A percentile compares a stretch with the other conserved stretches of the same genome.
Conservation (phyloP, 2,888 invertebrate genomes). For the Disparrhopalites patrizii region DNA sequence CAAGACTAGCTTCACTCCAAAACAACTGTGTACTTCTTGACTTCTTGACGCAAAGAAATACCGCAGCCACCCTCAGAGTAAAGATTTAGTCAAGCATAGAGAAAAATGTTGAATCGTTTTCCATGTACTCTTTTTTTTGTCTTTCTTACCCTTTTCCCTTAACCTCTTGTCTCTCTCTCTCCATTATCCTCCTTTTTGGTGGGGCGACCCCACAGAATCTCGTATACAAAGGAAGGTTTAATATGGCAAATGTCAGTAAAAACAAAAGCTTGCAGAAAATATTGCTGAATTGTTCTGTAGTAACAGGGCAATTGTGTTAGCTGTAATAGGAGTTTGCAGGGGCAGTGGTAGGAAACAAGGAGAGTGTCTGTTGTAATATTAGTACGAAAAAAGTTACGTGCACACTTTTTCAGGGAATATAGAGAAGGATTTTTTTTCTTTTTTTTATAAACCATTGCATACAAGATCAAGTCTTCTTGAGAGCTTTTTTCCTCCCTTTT, state of each 20-base stretch:
- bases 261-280: constrained; percentile 15
- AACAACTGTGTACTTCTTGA: too few species aligned
- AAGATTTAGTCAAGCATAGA: constrained; percentile 1
- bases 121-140: neutral
- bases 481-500: too few species aligned
- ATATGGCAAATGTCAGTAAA: constrained; percentile 14
- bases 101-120: neutral
- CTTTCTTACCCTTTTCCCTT: neutral
- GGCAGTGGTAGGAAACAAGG: too few species aligned
- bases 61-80: neutral
- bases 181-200: neutral
- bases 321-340: too few species aligned
- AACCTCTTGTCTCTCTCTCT: neutral
- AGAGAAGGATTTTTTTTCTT: too few species aligned
- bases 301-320: too few species aligned
- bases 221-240: neutral
- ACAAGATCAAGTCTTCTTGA: too few species aligned
- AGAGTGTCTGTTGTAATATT: too few species aligned
- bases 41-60: constrained; percentile 4
- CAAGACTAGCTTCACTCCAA: too few species aligned
- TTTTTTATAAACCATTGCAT: too few species aligned
- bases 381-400: neutral
- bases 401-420: neutral
- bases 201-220: too few species aligned
- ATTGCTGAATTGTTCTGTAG: constrained; percentile 16